phyloP scores from a whole-genome alignment of 2,888 invertebrate species.

The Drosophila kokeensis region DNA sequence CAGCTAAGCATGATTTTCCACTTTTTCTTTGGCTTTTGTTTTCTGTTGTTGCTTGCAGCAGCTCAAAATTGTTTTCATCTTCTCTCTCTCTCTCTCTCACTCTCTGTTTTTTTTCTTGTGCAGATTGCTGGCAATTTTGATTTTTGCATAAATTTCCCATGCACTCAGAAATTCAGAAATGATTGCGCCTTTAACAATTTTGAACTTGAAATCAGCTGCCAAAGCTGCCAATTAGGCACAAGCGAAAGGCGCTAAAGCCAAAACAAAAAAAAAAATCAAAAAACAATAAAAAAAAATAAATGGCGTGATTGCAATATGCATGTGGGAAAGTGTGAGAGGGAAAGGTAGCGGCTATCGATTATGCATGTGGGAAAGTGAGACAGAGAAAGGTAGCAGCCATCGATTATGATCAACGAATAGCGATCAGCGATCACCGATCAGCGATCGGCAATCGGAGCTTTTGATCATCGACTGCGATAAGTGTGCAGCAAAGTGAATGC shows the following conservation, averaged over 20 bases:
- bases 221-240: constrained; percentile 49
- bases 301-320: constrained; percentile 29
- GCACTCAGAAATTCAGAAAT: constrained; percentile 44
- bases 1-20: constrained; percentile 75
- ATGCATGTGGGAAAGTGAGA: neutral
- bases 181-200: constrained; percentile 53
- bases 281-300: constrained; percentile 13
- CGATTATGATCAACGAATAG: constrained; percentile 30
- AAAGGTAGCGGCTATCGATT: constrained; percentile 17
- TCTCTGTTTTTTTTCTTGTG: constrained; percentile 25
- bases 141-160: constrained; percentile 69
- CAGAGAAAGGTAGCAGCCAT: constrained; percentile 14
- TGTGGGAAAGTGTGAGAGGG: constrained; percentile 24
- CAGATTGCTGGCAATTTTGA: constrained; percentile 68
- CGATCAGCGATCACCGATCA: neutral
- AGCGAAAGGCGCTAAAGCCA: constrained; percentile 46
- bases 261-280: neutral
- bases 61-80: constrained; percentile 19
- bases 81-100: neutral
- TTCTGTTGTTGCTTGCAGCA: constrained; percentile 44
- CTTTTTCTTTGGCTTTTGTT: constrained; percentile 71
- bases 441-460: neutral
- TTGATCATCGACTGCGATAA: constrained; percentile 39
- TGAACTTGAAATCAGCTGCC: constrained; percentile 66
- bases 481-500: constrained; percentile 35